phyloP scores from a whole-genome alignment of 1,140 invertebrate species.

The Metopolophium dirhodum region DNA sequence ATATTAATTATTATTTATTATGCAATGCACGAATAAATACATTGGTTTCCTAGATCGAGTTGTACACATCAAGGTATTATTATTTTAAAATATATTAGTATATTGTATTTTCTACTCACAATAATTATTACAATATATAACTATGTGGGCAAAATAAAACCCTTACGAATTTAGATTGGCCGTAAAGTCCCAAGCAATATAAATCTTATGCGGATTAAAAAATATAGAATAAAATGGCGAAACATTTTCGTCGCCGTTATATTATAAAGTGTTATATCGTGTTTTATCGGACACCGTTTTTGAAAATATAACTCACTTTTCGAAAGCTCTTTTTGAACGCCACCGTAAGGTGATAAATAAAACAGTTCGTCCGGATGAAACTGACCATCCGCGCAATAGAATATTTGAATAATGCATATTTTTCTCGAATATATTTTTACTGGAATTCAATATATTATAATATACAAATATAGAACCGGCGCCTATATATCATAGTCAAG shows the following conservation, averaged over 20 bases:
- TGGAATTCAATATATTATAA: constrained; percentile 5
- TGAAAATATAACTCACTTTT: background rate
- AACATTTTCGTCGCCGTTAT: background rate
- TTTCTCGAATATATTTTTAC: background rate
- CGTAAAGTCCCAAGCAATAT: background rate
- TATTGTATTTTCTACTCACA: too few relatives aligned
- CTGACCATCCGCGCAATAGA: constrained; percentile 12
- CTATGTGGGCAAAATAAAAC: background rate
- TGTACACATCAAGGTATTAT: too few relatives aligned
- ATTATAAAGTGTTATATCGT: background rate
- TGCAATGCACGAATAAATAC: too few relatives aligned
- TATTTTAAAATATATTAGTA: too few relatives aligned
- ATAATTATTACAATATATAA: background rate
- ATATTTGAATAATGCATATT: constrained; percentile 10
- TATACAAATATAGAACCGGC: background rate
- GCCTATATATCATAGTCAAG: background rate
- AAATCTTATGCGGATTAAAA: background rate
- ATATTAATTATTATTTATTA: too few relatives aligned
- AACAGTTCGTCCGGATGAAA: background rate
- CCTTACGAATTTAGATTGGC: background rate
- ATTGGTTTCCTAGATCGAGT: too few relatives aligned
- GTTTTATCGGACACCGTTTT: background rate
- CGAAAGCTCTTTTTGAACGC: background rate
- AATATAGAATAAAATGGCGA: too few relatives aligned
- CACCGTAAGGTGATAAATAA: background rate